Conservation (phyloP, 2,888 invertebrate species). For the Conus canariensis region DNA sequence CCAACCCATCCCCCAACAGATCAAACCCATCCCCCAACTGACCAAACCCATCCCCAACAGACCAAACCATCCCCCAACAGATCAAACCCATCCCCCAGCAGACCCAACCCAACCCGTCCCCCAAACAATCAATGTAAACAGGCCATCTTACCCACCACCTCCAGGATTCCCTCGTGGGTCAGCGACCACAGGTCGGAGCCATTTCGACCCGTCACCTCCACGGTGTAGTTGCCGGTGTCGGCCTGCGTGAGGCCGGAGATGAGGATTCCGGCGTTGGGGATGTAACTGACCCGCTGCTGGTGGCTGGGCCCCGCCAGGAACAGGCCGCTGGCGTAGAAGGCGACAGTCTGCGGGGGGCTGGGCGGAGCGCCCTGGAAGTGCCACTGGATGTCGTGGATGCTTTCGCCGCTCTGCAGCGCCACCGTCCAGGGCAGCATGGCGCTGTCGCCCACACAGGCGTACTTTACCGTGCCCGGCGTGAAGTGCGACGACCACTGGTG, state of each 20-base stretch:
- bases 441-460: background rate
- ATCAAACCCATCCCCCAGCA: too few species aligned
- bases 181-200: background rate
- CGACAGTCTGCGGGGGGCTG: background rate
- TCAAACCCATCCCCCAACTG: too few species aligned
- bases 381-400: constrained; percentile 7
- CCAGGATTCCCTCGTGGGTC: background rate
- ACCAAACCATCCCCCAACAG: too few species aligned
- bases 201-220: constrained; percentile 16
- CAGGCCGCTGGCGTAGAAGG: background rate
- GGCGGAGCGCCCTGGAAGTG: background rate
- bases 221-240: constrained; percentile 22
- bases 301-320: background rate
- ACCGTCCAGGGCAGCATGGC: constrained; percentile 23
- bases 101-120: too few species aligned
- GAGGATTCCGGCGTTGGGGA: background rate
- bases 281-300: background rate
- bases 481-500: background rate
- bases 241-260: background rate
- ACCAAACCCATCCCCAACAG: too few species aligned
- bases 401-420: background rate
- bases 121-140: too few species aligned
- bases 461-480: background rate
- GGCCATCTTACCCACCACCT: background rate
- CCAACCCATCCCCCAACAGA: too few species aligned